Percentiles rank a stretch among this genome's conserved stretches.
Conservation (phyloP, 2,797 vertebrate species). For the Selene dorsalis region DNA sequence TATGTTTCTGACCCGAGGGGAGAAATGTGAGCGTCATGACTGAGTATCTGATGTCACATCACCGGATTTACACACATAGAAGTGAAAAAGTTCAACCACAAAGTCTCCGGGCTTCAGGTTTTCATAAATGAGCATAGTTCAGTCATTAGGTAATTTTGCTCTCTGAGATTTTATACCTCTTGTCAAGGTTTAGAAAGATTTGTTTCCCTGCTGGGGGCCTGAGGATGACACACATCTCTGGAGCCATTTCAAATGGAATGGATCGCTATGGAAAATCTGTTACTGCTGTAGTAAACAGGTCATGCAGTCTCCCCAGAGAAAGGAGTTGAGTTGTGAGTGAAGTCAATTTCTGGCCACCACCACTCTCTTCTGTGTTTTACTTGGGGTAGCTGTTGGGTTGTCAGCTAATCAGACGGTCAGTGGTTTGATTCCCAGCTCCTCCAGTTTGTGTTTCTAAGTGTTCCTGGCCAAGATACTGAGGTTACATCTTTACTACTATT, state of each 20-base stretch:
- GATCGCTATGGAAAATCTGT: constrained; percentile 36
- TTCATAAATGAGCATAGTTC: background rate
- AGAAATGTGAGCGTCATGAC: background rate
- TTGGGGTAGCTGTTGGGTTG: too few relatives aligned
- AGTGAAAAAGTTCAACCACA: background rate
- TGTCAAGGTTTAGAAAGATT: background rate
- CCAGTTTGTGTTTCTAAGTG: too few relatives aligned
- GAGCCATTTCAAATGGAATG: constrained; percentile 16
- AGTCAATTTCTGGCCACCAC: background rate
- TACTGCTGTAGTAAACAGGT: constrained; percentile 19
- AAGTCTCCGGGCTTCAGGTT: background rate
- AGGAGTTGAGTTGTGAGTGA: constrained; percentile 25
- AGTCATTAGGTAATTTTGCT: background rate
- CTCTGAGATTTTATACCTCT: constrained; percentile 6
- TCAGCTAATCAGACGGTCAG: too few relatives aligned
- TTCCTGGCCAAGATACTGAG: background rate
- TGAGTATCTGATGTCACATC: background rate
- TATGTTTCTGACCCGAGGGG: background rate
- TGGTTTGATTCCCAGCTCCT: too few relatives aligned
- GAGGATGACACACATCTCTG: constrained; percentile 1
- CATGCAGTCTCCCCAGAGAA: constrained; percentile 1
- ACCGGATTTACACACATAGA: background rate
- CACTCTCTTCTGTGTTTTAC: background rate
- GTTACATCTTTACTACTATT: too few relatives aligned
- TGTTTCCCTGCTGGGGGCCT: background rate